phyloP scores from a whole-genome alignment of 2,113 vertebrate genomes.

The Heterotilapia buettikoferi region DNA sequence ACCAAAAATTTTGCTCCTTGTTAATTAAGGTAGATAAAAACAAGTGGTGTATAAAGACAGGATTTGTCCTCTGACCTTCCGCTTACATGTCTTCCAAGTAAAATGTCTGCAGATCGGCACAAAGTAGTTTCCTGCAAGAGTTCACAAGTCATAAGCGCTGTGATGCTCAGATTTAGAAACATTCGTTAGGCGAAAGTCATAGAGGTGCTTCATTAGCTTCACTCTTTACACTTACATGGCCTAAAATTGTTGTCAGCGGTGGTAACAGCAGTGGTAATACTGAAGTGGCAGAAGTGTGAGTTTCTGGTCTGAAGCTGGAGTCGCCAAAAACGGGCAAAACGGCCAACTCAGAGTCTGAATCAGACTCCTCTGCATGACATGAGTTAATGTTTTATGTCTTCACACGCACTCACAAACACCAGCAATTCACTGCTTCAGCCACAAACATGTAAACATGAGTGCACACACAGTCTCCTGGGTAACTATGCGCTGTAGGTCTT shows the following conservation, averaged over 20 bases:
- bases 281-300: background rate
- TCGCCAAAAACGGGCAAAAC: background rate
- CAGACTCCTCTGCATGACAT: background rate
- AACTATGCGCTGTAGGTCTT: constrained; percentile 33
- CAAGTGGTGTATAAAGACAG: background rate
- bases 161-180: background rate
- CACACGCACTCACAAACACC: background rate
- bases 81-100: background rate
- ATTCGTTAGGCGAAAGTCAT: background rate
- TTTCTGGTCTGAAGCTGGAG: background rate
- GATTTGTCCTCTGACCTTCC: background rate
- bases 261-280: background rate
- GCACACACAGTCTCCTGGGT: constrained; percentile 24
- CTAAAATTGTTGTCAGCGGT: background rate
- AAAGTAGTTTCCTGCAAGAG: background rate
- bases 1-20: background rate
- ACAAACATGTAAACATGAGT: background rate
- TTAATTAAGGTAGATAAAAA: background rate
- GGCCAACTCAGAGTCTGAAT: background rate
- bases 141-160: background rate
- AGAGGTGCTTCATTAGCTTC: background rate
- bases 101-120: background rate
- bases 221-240: background rate
- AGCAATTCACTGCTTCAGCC: background rate
- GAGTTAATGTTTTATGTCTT: constrained; percentile 30